phyloP scores from a whole-genome alignment of 2,888 invertebrate species.

The Cinara cedri region DNA sequence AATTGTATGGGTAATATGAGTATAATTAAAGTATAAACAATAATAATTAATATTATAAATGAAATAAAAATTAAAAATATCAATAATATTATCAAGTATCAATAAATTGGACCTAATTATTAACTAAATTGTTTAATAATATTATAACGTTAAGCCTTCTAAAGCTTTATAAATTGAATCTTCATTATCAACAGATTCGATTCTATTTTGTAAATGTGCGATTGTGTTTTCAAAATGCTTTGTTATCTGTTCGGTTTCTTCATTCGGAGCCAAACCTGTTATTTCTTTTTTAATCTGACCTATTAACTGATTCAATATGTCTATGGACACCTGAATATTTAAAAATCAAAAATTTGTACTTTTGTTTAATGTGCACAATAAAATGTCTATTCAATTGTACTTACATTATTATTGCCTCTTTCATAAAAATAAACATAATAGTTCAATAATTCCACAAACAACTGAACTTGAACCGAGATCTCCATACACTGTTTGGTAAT shows the following conservation, averaged over 20 bases:
- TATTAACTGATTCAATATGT: conserved; percentile 76
- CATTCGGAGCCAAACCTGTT: conserved; percentile 90
- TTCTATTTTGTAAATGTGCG: conserved; percentile 77
- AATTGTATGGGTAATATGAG: conserved; percentile 10
- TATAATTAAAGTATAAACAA: conserved; percentile 40
- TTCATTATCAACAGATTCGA: conserved; percentile 69
- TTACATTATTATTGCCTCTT: conserved; percentile 76
- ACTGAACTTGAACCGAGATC: conserved; percentile 91
- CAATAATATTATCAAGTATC: conserved; percentile 24
- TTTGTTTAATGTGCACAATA: conserved; percentile 9
- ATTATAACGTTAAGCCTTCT: conserved; percentile 50
- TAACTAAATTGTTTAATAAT: conserved; percentile 20
- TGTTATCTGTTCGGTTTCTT: conserved; percentile 95
- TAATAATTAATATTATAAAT: conserved; percentile 48
- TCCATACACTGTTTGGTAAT: conserved; percentile 99
- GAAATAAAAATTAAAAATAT: conserved; percentile 50
- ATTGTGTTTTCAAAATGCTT: conserved; percentile 92
- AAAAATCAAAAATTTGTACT: conserved; percentile 6
- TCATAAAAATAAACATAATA: conserved; percentile 93
- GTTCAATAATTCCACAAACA: conserved; percentile 93
- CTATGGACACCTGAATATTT: conserved; percentile 69
- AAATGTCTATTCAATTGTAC: conserved; percentile 49
- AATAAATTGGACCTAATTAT: conserved; percentile 31
- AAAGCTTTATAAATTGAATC: conserved; percentile 53
- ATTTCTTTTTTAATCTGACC: conserved; percentile 91